phyloP scores from a whole-genome alignment of 1,140 invertebrate genomes.

The Caenorhabditis remanei region DNA sequence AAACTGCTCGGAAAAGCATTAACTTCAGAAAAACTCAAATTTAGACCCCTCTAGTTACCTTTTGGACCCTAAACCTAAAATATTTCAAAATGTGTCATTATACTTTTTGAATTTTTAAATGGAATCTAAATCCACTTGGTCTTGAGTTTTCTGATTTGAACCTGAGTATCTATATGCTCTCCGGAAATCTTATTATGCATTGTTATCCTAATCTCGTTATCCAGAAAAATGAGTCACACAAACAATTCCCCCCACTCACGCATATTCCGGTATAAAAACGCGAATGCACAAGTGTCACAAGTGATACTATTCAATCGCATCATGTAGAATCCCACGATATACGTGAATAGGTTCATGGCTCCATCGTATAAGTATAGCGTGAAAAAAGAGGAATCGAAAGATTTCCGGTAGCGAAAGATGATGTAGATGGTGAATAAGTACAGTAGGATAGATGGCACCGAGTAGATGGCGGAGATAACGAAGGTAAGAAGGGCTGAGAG shows the following conservation, averaged over 20 bases:
- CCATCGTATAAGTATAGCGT: not conserved
- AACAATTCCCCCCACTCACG: not conserved
- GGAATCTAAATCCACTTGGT: too few species aligned
- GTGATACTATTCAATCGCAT: constrained; percentile 37
- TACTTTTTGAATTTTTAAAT: too few species aligned
- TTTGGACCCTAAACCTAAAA: too few species aligned
- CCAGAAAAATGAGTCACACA: too few species aligned
- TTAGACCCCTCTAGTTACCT: too few species aligned
- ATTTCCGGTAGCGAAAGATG: not conserved
- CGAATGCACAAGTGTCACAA: not conserved
- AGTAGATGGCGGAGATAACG: not conserved
- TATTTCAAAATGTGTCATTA: too few species aligned
- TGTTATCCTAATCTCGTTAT: too few species aligned
- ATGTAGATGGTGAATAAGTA: not conserved
- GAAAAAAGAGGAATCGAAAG: constrained; percentile 12
- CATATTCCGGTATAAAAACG: not conserved
- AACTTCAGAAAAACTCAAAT: too few species aligned
- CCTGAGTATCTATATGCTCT: too few species aligned
- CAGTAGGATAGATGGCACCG: not conserved
- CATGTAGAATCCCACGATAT: constrained; percentile 18
- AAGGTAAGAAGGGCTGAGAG: not conserved
- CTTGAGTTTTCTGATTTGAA: too few species aligned
- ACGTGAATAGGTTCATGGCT: constrained; percentile 20
- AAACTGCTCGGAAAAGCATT: too few species aligned
- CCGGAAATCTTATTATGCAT: too few species aligned